Percentiles rank a stretch among this genome's conserved stretches.
Conservation (phyloP, 2,888 invertebrate genomes). For the Leucophenga montana region DNA sequence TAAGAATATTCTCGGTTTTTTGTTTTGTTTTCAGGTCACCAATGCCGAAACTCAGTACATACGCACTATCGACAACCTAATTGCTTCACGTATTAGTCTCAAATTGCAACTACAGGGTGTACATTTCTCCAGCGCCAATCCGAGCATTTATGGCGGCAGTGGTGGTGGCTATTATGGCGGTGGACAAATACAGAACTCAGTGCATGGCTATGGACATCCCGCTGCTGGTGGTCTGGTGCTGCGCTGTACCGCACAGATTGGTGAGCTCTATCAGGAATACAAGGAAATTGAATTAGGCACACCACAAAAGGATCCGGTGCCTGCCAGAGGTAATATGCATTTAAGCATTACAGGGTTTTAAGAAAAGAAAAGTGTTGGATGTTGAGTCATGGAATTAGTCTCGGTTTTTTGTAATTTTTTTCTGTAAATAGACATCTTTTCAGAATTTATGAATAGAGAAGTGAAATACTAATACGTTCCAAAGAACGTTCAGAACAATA, state of each 20-base stretch:
- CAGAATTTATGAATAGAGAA: too few relatives aligned
- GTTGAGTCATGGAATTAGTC: neutral
- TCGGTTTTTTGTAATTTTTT: neutral
- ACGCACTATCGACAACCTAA: constrained; percentile 71
- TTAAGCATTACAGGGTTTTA: too few relatives aligned
- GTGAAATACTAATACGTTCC: too few relatives aligned
- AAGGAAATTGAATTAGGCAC: constrained; percentile 82
- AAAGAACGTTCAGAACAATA: too few relatives aligned
- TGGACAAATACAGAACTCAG: constrained; percentile 56
- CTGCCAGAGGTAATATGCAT: constrained; percentile 80
- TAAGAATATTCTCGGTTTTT: neutral
- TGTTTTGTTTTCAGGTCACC: constrained; percentile 61
- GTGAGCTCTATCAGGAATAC: constrained; percentile 80
- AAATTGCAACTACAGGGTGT: constrained; percentile 71
- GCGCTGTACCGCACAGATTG: constrained; percentile 82
- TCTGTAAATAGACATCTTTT: too few relatives aligned
- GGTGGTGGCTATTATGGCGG: constrained; percentile 42
- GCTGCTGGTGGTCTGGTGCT: constrained; percentile 78
- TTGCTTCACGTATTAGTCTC: constrained; percentile 70
- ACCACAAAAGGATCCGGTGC: constrained; percentile 83
- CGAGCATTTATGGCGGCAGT: constrained; percentile 53
- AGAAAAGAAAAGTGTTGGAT: neutral
- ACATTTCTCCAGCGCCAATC: constrained; percentile 69
- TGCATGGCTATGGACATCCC: constrained; percentile 48
- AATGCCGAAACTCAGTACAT: constrained; percentile 70